Conservation (phyloP, 2,888 invertebrate genomes). For the Dromius quadrimaculatus region DNA sequence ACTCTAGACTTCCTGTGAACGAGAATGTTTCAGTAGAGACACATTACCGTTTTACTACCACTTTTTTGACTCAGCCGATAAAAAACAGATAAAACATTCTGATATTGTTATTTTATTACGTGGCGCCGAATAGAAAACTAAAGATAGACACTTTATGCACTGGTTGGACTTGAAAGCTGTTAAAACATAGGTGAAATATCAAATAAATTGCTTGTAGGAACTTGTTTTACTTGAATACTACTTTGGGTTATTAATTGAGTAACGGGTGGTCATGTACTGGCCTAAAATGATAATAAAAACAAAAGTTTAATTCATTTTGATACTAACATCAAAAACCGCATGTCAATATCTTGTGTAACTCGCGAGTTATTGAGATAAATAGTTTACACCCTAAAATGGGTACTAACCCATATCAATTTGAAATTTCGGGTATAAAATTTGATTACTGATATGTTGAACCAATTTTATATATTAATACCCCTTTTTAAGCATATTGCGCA, state of each 20-base stretch:
- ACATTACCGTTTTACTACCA: slow-evolving; percentile 23
- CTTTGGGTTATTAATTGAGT: no score
- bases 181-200: slow-evolving; percentile 44
- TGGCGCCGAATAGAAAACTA: slow-evolving; percentile 31
- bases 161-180: slow-evolving; percentile 33
- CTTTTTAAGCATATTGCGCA: no score
- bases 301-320: no score
- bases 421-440: no score
- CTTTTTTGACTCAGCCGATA: slow-evolving; percentile 10
- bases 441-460: background rate
- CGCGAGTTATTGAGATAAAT: no score
- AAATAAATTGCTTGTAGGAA: slow-evolving; percentile 34
- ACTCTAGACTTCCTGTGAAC: slow-evolving; percentile 12
- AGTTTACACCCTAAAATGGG: no score
- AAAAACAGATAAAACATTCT: slow-evolving; percentile 29
- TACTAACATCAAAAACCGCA: no score
- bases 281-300: no score
- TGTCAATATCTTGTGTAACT: no score
- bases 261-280: no score
- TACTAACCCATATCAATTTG: no score
- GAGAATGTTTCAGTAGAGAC: slow-evolving; percentile 8
- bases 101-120: slow-evolving; percentile 30
- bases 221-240: slow-evolving; percentile 41
- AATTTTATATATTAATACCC: background rate
- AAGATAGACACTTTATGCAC: slow-evolving; percentile 17